Evolutionary conservation across 2,797 vertebrate genomes (phyloP), one percentile per base, ranked within the genome.

Genomic region (Acanthiza pusilla): DNA sequence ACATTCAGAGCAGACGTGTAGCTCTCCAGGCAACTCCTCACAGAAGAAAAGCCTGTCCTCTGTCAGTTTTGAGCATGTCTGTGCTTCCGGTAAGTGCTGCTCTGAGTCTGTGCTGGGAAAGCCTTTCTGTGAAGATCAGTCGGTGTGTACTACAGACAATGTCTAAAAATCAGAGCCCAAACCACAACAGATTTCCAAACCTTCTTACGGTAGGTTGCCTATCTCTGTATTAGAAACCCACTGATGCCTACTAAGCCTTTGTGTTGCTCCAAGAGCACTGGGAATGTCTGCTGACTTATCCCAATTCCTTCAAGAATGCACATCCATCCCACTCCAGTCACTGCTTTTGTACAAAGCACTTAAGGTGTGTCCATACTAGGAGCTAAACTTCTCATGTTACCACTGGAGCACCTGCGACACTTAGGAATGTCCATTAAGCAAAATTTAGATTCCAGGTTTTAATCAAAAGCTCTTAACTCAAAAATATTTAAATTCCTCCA

Each of bases 151-250:
- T 45, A 8, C 7, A 57, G 16, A 40, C 3, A 32, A 3, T 9
- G 13, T 16, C 9, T 3, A 26, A 30, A 57, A 32, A n/a, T 50
- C 23, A 38, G 26, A 61, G 22, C 58, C 18, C 0, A 0, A 77
- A 70, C 40, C 0, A 4, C 3, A n/a, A 36, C 0, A 34, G 16
- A 36, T 36, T 43, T 61, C 43, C 34, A 78, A 58, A 71, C 21
- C 7, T 1, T 67, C 6, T 34, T 47, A 6, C 13, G 8, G 8
- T 11, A 66, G 21, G 40, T 36, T 54, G 7, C 34, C 32, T 25
- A 1, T 45, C 30, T 55, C 34, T 43, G 7, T 36, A 5, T 32
- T 58, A 54, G 48, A 66, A 75, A 58, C 10, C 16, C 23, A 42
- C 5, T 48, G 29, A 26, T 34, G 15, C 13, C 18, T 54, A 5